phyloP scores from a whole-genome alignment of 2,888 invertebrate species.

The Tubulanus polymorphus region DNA sequence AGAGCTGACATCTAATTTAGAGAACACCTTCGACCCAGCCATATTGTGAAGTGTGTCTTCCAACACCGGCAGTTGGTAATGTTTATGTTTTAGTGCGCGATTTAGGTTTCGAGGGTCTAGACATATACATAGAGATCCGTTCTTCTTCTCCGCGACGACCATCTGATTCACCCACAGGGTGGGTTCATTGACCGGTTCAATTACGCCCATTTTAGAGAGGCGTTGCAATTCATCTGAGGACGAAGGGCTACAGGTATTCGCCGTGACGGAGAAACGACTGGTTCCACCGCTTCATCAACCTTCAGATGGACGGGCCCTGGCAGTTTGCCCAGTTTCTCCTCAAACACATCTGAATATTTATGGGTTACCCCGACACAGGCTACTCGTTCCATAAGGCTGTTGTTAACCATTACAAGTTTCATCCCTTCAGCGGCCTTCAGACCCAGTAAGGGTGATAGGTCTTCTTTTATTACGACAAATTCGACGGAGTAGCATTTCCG shows the following conservation, averaged over 20 bases:
- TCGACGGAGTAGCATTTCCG: neutral
- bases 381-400: neutral
- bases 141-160: constrained; percentile 18
- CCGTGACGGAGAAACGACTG: constrained; percentile 2
- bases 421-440: neutral
- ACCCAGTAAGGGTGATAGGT: neutral
- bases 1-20: constrained; percentile 16
- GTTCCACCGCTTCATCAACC: constrained; percentile 9
- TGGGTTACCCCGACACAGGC: neutral
- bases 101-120: constrained; percentile 23
- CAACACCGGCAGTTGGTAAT: constrained; percentile 20
- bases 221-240: constrained; percentile 14
- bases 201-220: constrained; percentile 10
- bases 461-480: neutral
- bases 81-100: constrained; percentile 16
- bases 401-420: neutral
- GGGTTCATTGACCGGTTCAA: constrained; percentile 18
- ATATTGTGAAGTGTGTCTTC: constrained; percentile 24
- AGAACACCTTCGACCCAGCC: constrained; percentile 20
- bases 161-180: constrained; percentile 24
- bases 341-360: constrained; percentile 1
- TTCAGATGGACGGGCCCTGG: neutral
- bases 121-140: constrained; percentile 20
- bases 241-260: constrained; percentile 9
- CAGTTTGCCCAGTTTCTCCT: constrained; percentile 1